Conservation (phyloP, 2,888 invertebrate genomes). For the Villa cingulata region DNA sequence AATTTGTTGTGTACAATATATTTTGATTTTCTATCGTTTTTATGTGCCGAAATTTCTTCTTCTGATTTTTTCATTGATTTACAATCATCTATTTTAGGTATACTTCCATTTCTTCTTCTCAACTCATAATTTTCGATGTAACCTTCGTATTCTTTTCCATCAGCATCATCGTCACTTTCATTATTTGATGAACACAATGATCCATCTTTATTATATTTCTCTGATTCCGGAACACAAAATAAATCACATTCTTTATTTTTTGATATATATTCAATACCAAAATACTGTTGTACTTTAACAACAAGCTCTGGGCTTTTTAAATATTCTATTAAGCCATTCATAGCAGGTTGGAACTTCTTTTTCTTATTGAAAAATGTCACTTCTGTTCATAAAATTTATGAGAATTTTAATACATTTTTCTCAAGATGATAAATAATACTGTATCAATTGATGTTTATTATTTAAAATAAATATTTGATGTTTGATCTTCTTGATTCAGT, state of each 20-base stretch:
- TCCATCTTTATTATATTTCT: not conserved
- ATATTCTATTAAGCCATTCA: slow-evolving; percentile 41
- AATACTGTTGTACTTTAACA: slow-evolving; percentile 62
- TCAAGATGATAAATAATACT: no score
- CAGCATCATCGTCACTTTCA: no score
- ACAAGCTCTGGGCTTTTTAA: slow-evolving; percentile 65
- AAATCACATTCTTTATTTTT: not conserved
- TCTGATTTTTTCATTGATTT: no score
- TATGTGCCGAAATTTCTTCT: no score
- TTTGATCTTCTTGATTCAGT: no score
- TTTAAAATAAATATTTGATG: no score
- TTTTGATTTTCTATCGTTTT: not conserved
- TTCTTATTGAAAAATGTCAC: no score
- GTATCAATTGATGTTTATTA: no score
- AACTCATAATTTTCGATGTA: not conserved
- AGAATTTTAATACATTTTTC: no score
- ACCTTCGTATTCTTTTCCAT: no score
- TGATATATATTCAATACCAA: slow-evolving; percentile 49
- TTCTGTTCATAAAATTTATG: no score
- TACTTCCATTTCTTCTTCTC: slow-evolving; percentile 1
- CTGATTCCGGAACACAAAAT: not conserved
- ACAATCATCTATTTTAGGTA: not conserved
- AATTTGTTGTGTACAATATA: slow-evolving; percentile 50
- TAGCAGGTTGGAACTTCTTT: not conserved
- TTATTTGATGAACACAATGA: no score